Percentiles rank a stretch among this genome's conserved stretches.
Evolutionary conservation across 1,140 invertebrate genomes (phyloP).

Genomic region (Pemphigus obesinymphae): DNA sequence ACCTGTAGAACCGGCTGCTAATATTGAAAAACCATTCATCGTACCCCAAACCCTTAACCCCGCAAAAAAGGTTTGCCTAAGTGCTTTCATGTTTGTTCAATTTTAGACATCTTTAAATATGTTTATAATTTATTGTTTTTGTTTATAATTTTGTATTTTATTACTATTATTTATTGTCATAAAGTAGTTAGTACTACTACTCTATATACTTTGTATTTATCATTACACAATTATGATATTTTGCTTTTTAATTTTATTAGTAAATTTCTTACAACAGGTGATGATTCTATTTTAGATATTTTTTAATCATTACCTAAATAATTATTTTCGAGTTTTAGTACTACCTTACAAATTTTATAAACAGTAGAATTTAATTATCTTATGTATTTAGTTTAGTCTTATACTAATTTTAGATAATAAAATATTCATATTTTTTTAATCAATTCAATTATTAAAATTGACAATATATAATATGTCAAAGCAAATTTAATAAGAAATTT

Average conservation of each 20-base stretch:
- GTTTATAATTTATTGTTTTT: neutral
- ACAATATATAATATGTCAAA: neutral
- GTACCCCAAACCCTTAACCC: constrained; percentile 34
- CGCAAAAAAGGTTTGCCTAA: constrained; percentile 34
- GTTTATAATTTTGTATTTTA: neutral
- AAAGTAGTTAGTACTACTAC: no score
- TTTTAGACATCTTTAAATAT: neutral
- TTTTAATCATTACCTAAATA: neutral
- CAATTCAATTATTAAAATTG: neutral
- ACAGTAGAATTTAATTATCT: no score
- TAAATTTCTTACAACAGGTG: neutral
- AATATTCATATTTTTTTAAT: neutral
- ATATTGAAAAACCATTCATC: constrained; percentile 35
- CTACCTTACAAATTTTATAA: neutral
- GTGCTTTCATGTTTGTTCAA: neutral
- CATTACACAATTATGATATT: neutral
- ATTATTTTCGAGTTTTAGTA: neutral
- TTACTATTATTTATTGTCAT: neutral
- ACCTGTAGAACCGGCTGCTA: constrained; percentile 33
- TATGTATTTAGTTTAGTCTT: no score
- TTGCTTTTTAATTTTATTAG: neutral
- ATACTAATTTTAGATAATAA: neutral
- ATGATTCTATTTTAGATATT: neutral
- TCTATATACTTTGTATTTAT: neutral
- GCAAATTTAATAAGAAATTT: neutral